phyloP scores from a whole-genome alignment of 2,888 invertebrate genomes.

The Cinara cedri region DNA sequence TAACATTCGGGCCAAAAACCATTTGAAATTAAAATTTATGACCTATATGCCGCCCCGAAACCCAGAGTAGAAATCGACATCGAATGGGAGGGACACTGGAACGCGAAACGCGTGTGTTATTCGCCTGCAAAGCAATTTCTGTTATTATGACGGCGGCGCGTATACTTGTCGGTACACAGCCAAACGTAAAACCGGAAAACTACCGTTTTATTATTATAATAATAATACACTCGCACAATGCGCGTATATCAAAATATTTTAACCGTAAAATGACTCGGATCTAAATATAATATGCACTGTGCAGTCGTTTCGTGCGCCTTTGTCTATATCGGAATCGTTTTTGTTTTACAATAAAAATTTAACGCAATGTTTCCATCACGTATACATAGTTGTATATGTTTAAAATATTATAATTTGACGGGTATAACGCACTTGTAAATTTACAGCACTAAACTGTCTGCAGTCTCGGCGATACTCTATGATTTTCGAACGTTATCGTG shows the following conservation, averaged over 20 bases:
- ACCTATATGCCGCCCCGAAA: neutral
- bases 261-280: conserved; percentile 11
- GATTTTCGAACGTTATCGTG: no score
- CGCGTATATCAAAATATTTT: neutral
- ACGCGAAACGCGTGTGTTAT: conserved; percentile 4
- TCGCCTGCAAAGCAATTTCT: conserved; percentile 33
- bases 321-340: neutral
- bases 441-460: no score
- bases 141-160: conserved; percentile 3
- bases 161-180: conserved; percentile 18
- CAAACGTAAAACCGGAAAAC: conserved; percentile 18
- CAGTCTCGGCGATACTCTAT: no score
- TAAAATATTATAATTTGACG: neutral
- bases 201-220: conserved; percentile 21
- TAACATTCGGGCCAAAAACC: conserved; percentile 18
- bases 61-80: conserved; percentile 32
- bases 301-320: neutral
- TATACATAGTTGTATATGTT: neutral
- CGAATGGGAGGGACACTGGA: conserved; percentile 32
- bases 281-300: conserved; percentile 1
- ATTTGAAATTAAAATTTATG: conserved; percentile 39
- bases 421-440: neutral
- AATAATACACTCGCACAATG: neutral
- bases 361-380: neutral
- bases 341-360: neutral